These are phyloP conservation scores for Leptoclinus maculatus DNA, from an alignment of 2,797 vertebrate species.

Conservation along the genomic window DNA sequence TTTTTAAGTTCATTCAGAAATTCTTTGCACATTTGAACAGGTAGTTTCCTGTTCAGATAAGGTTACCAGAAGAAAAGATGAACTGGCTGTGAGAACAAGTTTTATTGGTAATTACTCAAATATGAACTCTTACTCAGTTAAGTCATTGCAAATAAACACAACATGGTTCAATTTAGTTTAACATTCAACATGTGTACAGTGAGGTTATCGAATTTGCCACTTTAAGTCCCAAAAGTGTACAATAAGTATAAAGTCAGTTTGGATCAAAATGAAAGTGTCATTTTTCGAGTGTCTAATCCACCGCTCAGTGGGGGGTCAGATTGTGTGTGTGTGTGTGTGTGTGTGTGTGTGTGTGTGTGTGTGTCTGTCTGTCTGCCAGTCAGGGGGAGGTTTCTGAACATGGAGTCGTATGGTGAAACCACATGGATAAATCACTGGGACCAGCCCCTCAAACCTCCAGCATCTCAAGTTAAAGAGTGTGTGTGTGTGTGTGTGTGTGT, in stretches of 20 bases:
- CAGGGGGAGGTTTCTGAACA: slow-evolving; percentile 54
- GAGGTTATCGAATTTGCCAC: neutral
- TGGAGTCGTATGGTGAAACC: slow-evolving; percentile 65
- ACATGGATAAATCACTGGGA: slow-evolving; percentile 69
- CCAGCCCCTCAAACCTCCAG: slow-evolving; percentile 51
- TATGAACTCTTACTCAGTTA: neutral
- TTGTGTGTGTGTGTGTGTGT: too few species aligned
- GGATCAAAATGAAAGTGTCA: slow-evolving; percentile 14
- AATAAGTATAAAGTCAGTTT: neutral
- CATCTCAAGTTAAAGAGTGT: slow-evolving; percentile 21
- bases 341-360: too few species aligned
- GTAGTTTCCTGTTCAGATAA: neutral
- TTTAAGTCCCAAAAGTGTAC: neutral
- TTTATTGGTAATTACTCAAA: neutral
- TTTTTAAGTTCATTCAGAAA: neutral
- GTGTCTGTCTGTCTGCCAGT: slow-evolving; percentile 40
- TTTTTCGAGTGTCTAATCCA: slow-evolving; percentile 1
- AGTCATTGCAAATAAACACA: neutral
- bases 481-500: slow-evolving; percentile 20
- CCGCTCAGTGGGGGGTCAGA: slow-evolving; percentile 24
- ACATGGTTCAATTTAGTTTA: neutral
- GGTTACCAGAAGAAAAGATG: neutral
- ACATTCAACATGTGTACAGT: neutral
- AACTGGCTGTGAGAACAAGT: neutral
- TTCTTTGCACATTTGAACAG: neutral